Conservation (phyloP, 1,140 invertebrate genomes). For the Liolophura sinensis region DNA sequence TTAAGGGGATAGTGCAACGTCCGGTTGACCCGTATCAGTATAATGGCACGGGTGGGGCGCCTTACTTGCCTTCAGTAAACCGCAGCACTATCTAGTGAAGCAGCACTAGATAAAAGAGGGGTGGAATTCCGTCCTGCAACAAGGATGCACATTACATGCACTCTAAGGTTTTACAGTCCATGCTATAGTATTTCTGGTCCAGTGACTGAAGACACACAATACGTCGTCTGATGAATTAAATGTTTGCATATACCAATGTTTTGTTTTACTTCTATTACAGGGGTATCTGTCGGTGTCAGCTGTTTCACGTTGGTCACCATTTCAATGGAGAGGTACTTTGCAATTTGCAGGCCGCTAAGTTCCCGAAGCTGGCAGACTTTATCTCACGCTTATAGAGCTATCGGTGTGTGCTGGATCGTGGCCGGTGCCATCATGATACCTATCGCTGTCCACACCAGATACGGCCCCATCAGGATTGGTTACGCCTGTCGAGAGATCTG, state of each 20-base stretch:
- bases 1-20: too few species aligned
- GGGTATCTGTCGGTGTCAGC: constrained; percentile 77
- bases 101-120: too few species aligned
- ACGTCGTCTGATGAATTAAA: too few species aligned
- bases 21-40: too few species aligned
- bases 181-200: too few species aligned
- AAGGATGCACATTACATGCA: too few species aligned
- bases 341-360: constrained; percentile 78
- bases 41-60: too few species aligned
- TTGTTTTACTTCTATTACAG: constrained; percentile 62
- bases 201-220: too few species aligned
- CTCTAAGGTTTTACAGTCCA: too few species aligned
- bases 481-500: constrained; percentile 28
- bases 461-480: constrained; percentile 64
- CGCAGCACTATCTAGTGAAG: too few species aligned
- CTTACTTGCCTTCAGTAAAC: too few species aligned
- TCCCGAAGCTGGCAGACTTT: constrained; percentile 77
- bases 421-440: constrained; percentile 60
- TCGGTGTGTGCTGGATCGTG: constrained; percentile 10
- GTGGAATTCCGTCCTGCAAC: too few species aligned
- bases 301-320: constrained; percentile 87
- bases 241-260: neutral
- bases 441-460: constrained; percentile 68
- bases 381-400: constrained; percentile 80
- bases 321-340: constrained; percentile 84